Evolutionary conservation across 1,140 invertebrate species (phyloP), one percentile per base, ranked within the genome.

Genomic region (Luehdorfia chinensis): DNA sequence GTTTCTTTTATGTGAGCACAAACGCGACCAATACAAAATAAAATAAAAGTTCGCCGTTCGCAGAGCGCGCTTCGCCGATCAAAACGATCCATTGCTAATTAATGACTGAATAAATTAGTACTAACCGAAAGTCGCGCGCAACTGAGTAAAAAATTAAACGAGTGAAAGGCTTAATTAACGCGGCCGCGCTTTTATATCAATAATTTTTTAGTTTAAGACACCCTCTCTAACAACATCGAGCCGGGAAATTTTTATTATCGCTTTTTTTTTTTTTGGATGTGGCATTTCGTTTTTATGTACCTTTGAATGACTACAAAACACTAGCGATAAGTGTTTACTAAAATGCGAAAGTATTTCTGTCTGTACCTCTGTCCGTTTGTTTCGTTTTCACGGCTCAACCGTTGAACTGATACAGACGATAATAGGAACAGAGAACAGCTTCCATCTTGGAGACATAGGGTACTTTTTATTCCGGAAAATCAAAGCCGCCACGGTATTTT

Each of bases 191-290:
- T 77, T 70, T 68, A 81, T 81, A 81, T 81, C 77, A 84, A 81
- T 84, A 84, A 43, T 68, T 74, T 78, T 72, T 77, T 81, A 81
- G 75, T 81, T 81, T 77, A 77, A 84, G 80, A 84, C 71, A 84
- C 77, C 77, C 79, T 73, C 63, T 66, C 53, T 70, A 30, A 13
- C 15, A 14, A 13, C 55, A 2, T 1, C 23, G 66, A 76, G 45
- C 23, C 47, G 48, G 8, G 51, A 64, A 63, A n/a, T n/a, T n/a
- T n/a, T n/a, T 27, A 1, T 15, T 5, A 25, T 34, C 33, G 39
- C 27, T n/a, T 2, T 1, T n/a, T n/a, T n/a, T n/a, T n/a, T n/a
- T 15, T 9, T 16, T 30, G 23, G 39, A 43, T 15, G 39, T 7
- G 39, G 39, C 14, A 43, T 28, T 43, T 43, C 7, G n/a, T n/a